Evolutionary conservation across 30 jellyfish, hydroid and myxozoan species (phyloP).

Genomic region (Chrysaora quinquecirrha): DNA sequence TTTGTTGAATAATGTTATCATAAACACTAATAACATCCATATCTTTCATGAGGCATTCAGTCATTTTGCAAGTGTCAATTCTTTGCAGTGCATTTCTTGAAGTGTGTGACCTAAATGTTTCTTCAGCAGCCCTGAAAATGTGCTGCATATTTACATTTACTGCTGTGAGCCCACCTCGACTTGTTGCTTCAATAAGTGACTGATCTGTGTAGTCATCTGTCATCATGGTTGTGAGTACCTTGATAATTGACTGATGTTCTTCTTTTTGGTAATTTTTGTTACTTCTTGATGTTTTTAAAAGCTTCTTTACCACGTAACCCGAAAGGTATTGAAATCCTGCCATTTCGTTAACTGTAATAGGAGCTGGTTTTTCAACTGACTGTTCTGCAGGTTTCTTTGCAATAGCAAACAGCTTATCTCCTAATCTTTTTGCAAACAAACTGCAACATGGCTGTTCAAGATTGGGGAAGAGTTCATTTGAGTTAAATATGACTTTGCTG

Average conservation of each 20-base stretch:
- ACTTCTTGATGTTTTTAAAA: background rate
- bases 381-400: background rate
- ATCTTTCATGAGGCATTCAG: conserved; percentile 15
- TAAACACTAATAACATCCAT: background rate
- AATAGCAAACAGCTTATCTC: conserved; percentile 19
- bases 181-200: background rate
- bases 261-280: background rate
- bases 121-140: conserved; percentile 14
- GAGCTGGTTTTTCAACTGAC: background rate
- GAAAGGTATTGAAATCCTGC: conserved; percentile 43
- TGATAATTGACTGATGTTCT: background rate
- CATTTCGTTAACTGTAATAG: conserved; percentile 17
- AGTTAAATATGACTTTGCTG: background rate
- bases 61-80: conserved; percentile 9
- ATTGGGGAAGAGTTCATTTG: background rate
- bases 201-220: conserved; percentile 1
- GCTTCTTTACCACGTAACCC: conserved; percentile 19
- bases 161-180: conserved; percentile 14
- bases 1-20: conserved; percentile 1
- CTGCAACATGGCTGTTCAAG: conserved; percentile 8
- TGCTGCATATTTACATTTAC: background rate
- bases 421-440: conserved; percentile 6
- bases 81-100: background rate
- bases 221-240: background rate
- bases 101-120: background rate